Evolutionary conservation across 2,888 invertebrate species (phyloP).

Genomic region (Autographa pulchrina): DNA sequence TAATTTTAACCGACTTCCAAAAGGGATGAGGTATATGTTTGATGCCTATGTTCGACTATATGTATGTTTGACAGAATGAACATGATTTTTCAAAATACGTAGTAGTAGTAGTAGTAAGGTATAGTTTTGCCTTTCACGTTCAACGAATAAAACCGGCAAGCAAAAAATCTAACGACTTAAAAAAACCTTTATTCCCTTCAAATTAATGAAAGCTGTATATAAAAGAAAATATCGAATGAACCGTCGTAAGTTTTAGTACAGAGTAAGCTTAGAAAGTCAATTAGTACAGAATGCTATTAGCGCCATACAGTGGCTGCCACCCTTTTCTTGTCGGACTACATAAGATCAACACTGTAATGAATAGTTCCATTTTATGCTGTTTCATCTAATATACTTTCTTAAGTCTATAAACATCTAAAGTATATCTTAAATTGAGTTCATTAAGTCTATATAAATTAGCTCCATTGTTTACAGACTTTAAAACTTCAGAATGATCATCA

Average conservation of each 20-base stretch:
- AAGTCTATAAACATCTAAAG: background rate
- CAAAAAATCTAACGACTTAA: too few species aligned
- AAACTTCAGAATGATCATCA: background rate
- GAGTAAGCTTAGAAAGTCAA: background rate
- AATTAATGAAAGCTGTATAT: background rate
- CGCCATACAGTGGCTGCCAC: constrained; percentile 1
- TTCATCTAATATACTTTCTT: background rate
- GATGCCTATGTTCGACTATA: too few species aligned
- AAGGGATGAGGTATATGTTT: too few species aligned
- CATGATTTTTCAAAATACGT: too few species aligned
- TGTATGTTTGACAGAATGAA: too few species aligned
- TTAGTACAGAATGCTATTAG: constrained; percentile 1
- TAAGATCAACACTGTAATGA: background rate
- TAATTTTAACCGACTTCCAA: too few species aligned
- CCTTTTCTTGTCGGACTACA: constrained; percentile 2
- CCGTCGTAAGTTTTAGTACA: background rate
- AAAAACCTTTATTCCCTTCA: background rate
- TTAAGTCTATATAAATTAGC: background rate
- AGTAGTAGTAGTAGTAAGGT: too few species aligned
- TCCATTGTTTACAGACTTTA: background rate
- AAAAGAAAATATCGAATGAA: background rate
- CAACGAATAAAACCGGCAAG: too few species aligned
- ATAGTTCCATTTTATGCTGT: background rate
- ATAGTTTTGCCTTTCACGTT: too few species aligned
- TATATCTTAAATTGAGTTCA: background rate